Base-by-base conservation (phyloP, 2,888 invertebrate genomes). In the Trichogramma dendrolimi region DNA sequence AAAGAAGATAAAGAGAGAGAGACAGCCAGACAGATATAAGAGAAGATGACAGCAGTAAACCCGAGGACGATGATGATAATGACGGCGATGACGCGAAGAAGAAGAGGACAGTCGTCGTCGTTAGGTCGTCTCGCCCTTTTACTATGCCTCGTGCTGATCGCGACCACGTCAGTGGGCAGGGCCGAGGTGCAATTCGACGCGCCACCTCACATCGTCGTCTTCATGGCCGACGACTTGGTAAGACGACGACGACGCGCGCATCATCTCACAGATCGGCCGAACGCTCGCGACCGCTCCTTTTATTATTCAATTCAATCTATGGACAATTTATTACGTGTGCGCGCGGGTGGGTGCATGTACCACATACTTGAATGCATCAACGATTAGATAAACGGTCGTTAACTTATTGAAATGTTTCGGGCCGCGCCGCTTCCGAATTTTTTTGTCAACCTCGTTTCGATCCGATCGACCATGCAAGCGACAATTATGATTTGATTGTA, bases 151-250 rank as follows among this genome's bases (percentile, higher is more conserved):
- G 4, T 57, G 54, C n/a, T 14, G 7, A 38, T 61, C 42, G 46
- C 54, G 40, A 47, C 49, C 41, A 48, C 62, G 39, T 27, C 8
- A 52, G 55, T 57, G 43, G 38, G 39, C n/a, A 6, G 40, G 48
- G 49, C 47, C 14, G 5, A 38, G 27, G 1, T 54, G 65, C 69
- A 74, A 39, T 76, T 75, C 61, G 72, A 73, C 58, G 60, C 70
- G n/a, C 69, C 75, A 14, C 84, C 84, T 11, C 79, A 85, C 68
- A 83, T 85, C 63, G 75, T 85, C 48, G 78, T 85, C 63, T 81
- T 85, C 64, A 77, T 85, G 67, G 84, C 82, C 6, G 85, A 85
- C 75, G 85, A 85, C 73, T 71, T 85, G 79, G 85, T 84, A 76
- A 79, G 81, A 60, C 5, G 56, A 39, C n/a, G n/a, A n/a, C 27